Evolutionary conservation across 1,140 invertebrate genomes (phyloP), one percentile per base, ranked within the genome.

Genomic region (Stenopsyche tienmushanensis): DNA sequence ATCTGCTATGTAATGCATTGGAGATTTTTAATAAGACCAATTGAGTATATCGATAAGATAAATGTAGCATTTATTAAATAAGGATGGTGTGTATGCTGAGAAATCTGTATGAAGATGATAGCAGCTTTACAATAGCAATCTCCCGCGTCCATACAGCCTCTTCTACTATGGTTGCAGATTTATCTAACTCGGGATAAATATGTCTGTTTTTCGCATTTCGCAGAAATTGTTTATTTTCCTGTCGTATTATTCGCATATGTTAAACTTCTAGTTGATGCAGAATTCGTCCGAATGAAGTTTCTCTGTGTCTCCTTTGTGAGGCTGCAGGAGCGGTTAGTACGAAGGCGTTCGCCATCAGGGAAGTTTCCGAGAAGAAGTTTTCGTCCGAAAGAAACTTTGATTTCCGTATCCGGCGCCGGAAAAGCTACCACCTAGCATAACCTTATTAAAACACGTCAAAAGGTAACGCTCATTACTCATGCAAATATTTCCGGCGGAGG

Each of bases 391-490:
- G 64, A 53, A 66, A 44, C 55, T 67, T 54, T 62, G 52, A 49
- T 54, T 62, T 67, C 53, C 65, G 65, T 45, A 54, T 57, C 65
- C 52, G 65, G 60, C 44, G 53, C 25, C 34, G 50, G 59, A 63
- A 63, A 55, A 42, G 57, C 55, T 26, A 29, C 39, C 34, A 34
- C 57, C 44, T 15, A n/a, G 59, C 9, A 52, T 67, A 67, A 67
- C 65, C 59, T 63, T 67, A 63, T 67, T 67, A 67, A 63, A 62
- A 54, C 52, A 44, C 65, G 53, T 63, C 65, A 63, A 63, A 67
- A 67, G 65, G 65, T 67, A 67, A 25, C 54, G 54, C 59, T 67
- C 65, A 62, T 67, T 67, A 63, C 65, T 67, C 65, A 67, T 67
- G 65, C 65, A 63, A 67, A 67, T 63, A 58, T 63, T 58, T 67